These are phyloP conservation scores for Peromyscus nudipes DNA, from an alignment of 2,797 vertebrate species.

Conservation along the genomic window DNA sequence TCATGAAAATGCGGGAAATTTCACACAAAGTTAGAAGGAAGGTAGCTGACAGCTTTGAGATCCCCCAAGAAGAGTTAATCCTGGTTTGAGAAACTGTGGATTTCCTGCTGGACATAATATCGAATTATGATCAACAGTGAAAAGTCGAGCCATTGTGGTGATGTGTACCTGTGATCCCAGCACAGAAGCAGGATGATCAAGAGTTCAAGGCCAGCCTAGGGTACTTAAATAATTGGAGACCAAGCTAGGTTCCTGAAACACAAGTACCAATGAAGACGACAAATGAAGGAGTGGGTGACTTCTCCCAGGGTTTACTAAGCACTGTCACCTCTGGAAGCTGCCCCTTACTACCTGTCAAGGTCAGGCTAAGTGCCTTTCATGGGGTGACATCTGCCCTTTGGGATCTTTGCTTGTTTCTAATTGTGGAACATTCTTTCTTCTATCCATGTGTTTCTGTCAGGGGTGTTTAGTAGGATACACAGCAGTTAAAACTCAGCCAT, in stretches of 20 bases:
- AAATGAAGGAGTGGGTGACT: background rate
- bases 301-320: background rate
- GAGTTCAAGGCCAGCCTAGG: background rate
- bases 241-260: background rate
- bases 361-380: background rate
- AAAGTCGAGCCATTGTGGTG: background rate
- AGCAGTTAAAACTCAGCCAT: background rate
- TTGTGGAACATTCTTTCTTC: background rate
- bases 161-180: background rate
- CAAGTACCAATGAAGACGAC: background rate
- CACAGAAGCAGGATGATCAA: background rate
- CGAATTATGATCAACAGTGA: background rate
- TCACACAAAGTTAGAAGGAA: background rate
- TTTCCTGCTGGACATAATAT: background rate
- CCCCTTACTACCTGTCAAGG: background rate
- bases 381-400: background rate
- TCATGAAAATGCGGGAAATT: background rate
- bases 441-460: conserved; percentile 31
- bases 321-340: background rate
- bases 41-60: background rate
- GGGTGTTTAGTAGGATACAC: background rate
- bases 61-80: background rate
- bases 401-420: background rate
- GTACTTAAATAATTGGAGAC: background rate
- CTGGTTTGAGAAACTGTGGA: background rate